phyloP scores from a whole-genome alignment of 2,113 vertebrate genomes.

The Oncorhynchus clarkii region DNA sequence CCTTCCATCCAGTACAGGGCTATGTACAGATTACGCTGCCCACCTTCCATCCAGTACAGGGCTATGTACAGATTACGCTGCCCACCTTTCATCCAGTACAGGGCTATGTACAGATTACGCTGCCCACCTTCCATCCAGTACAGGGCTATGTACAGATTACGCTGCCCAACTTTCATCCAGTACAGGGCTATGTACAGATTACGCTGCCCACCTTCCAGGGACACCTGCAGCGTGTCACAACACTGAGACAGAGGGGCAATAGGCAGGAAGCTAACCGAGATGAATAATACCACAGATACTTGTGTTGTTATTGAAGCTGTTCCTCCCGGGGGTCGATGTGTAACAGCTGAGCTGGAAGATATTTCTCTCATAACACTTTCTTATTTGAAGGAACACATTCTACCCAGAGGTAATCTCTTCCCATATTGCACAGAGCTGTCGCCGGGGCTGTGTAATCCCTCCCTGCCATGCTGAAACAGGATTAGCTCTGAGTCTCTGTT shows the following conservation, averaged over 20 bases:
- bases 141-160: too few species aligned
- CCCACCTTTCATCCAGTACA: background rate
- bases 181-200: constrained; percentile 1
- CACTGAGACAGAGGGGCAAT: background rate
- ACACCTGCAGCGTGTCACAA: background rate
- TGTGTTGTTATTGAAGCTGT: background rate
- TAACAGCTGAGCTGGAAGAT: background rate
- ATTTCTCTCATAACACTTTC: constrained; percentile 28
- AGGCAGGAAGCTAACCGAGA: background rate
- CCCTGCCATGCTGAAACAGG: constrained; percentile 33
- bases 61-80: too few species aligned
- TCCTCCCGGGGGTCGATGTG: background rate
- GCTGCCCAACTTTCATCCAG: background rate
- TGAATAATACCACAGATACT: background rate
- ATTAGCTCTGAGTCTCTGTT: constrained; percentile 21
- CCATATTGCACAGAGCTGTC: background rate
- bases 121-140: background rate
- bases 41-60: background rate
- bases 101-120: too few species aligned
- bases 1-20: background rate
- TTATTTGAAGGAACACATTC: constrained; percentile 27
- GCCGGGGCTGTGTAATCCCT: constrained; percentile 20
- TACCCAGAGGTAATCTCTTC: constrained; percentile 20
- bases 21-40: too few species aligned
- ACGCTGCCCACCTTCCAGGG: background rate